A percentile compares a stretch with the other conserved stretches of the same genome.
Conservation (phyloP, 2,888 invertebrate genomes). For the Busseola fusca region DNA sequence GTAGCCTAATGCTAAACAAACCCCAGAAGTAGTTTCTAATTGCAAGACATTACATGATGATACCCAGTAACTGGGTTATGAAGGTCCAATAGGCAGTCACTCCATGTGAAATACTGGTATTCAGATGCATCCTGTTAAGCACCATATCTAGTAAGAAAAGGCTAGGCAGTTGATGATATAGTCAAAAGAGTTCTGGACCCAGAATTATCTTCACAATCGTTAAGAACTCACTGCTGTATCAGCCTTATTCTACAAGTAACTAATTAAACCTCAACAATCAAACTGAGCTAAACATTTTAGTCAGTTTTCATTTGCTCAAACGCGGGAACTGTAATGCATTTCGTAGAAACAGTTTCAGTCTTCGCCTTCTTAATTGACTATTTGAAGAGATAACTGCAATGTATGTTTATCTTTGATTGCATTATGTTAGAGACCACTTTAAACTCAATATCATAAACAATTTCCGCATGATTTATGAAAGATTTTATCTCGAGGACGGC, state of each 20-base stretch:
- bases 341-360: slow-evolving; percentile 8
- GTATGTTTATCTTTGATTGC: not conserved
- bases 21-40: too few species aligned
- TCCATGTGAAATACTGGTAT: not conserved
- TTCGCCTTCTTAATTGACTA: slow-evolving; percentile 33
- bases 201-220: not conserved
- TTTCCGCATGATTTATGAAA: too few species aligned
- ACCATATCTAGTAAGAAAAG: not conserved
- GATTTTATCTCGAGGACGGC: too few species aligned
- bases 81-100: not conserved
- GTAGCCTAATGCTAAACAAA: not conserved
- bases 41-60: not conserved
- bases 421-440: not conserved
- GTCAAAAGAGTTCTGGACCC: not conserved
- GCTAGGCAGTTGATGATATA: not conserved
- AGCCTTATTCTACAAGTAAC: not conserved
- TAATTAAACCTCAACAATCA: slow-evolving; percentile 24
- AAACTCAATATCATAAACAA: not conserved
- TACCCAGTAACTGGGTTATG: not conserved
- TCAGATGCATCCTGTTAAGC: not conserved
- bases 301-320: slow-evolving; percentile 13
- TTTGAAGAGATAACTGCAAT: slow-evolving; percentile 12
- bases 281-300: slow-evolving; percentile 20
- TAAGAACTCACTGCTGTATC: not conserved
- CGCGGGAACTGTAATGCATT: slow-evolving; percentile 21